Percentiles rank a stretch among this genome's conserved stretches.
Conservation (phyloP, 2,797 vertebrate species). For the Threskiornis aethiopicus region DNA sequence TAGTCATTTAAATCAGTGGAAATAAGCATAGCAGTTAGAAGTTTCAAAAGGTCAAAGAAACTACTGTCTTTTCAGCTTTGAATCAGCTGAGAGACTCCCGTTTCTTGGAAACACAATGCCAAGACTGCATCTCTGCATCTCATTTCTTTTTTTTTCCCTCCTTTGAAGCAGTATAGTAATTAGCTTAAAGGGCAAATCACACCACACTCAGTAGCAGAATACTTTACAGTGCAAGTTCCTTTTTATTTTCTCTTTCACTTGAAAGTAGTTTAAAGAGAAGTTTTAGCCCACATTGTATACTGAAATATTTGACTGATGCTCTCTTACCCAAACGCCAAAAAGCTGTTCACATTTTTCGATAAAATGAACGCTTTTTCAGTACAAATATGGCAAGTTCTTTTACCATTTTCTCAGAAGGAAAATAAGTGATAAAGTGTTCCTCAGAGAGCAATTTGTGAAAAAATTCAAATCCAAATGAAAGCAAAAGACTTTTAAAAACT, state of each 20-base stretch:
- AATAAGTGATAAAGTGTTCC: background rate
- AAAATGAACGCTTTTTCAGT: background rate
- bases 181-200: conserved; percentile 54
- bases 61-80: conserved; percentile 70
- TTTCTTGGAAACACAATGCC: conserved; percentile 56
- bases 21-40: conserved; percentile 49
- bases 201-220: background rate
- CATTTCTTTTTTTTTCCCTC: background rate
- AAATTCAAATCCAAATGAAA: background rate
- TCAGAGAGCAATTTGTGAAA: background rate
- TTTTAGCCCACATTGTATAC: background rate
- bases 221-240: background rate
- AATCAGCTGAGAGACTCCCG: conserved; percentile 66
- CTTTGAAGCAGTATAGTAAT: conserved; percentile 60
- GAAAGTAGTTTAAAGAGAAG: background rate
- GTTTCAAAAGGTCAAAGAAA: conserved; percentile 73
- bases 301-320: background rate
- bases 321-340: background rate
- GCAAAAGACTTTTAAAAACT: background rate
- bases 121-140: conserved; percentile 52
- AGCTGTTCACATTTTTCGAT: background rate
- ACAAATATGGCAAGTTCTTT: background rate
- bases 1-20: conserved; percentile 54
- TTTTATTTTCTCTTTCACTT: conserved; percentile 42
- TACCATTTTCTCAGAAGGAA: background rate